These are phyloP conservation scores for Mus minutoides DNA, from an alignment of 2,797 vertebrate species.

Conservation along the genomic window DNA sequence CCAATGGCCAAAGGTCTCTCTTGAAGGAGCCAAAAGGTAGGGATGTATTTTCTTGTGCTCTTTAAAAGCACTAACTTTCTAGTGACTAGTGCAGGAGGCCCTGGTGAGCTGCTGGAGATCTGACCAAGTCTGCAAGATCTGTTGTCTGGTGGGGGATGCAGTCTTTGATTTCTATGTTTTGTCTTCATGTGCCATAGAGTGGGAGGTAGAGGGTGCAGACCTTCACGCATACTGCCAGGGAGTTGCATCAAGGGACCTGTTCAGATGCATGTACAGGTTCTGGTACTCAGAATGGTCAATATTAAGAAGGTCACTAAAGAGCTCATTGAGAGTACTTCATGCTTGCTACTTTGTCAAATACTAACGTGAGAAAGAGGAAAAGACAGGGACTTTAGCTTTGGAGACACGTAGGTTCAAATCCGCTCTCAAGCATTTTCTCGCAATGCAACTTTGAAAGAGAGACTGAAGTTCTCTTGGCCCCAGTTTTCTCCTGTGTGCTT, in stretches of 20 bases:
- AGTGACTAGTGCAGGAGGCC: neutral
- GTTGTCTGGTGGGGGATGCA: neutral
- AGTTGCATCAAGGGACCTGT: neutral
- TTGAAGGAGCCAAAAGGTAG: neutral
- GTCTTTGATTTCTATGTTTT: conserved; percentile 3
- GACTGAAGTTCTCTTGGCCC: neutral
- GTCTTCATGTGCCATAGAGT: neutral
- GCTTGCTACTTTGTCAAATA: neutral
- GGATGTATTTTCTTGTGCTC: conserved; percentile 9
- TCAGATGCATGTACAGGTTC: neutral
- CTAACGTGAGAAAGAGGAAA: neutral
- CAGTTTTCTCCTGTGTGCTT: neutral
- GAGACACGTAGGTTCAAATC: neutral
- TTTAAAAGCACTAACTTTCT: neutral
- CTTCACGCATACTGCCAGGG: neutral
- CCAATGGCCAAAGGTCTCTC: neutral
- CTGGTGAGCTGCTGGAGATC: neutral
- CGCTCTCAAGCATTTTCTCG: neutral
- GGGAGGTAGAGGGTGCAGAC: neutral
- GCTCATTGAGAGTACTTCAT: neutral
- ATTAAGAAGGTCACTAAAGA: neutral
- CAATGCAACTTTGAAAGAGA: neutral
- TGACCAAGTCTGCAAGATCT: neutral
- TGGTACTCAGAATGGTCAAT: neutral
- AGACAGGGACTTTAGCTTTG: neutral